Evolutionary conservation across 2,113 vertebrate genomes (phyloP).

Genomic region (Limanda limanda): DNA sequence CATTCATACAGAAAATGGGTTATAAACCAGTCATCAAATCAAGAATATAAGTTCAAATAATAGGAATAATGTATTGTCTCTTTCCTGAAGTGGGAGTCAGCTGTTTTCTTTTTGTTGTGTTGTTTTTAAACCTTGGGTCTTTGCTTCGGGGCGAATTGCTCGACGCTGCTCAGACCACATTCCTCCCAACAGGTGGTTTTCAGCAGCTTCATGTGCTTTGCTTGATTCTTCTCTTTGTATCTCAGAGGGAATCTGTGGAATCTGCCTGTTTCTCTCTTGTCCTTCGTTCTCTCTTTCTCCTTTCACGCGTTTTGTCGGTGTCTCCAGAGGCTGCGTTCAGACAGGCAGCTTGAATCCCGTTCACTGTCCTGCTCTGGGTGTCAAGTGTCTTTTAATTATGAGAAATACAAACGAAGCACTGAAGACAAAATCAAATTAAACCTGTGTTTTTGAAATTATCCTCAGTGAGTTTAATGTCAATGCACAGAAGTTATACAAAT

Average conservation of each 20-base stretch:
- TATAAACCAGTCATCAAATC: too few relatives aligned
- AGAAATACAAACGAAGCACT: too few relatives aligned
- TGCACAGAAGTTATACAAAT: too few relatives aligned
- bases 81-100: background rate
- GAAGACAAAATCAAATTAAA: too few relatives aligned
- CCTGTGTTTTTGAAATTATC: too few relatives aligned
- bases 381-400: too few relatives aligned
- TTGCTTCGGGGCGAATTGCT: constrained; percentile 39
- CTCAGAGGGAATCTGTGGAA: background rate
- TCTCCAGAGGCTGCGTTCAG: constrained; percentile 14
- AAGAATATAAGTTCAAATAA: too few relatives aligned
- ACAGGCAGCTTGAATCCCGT: constrained; percentile 16
- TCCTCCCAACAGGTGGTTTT: background rate
- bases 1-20: too few relatives aligned
- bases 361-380: background rate
- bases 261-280: background rate
- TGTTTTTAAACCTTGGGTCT: constrained; percentile 1
- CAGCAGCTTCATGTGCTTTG: background rate
- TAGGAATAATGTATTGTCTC: too few relatives aligned
- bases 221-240: background rate
- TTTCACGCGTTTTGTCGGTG: background rate
- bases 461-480: too few relatives aligned
- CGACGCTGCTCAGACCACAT: constrained; percentile 29
- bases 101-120: constrained; percentile 15
- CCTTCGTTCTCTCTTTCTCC: background rate